Conservation (phyloP, 1,140 invertebrate genomes). For the Sycophaga agraensis region DNA sequence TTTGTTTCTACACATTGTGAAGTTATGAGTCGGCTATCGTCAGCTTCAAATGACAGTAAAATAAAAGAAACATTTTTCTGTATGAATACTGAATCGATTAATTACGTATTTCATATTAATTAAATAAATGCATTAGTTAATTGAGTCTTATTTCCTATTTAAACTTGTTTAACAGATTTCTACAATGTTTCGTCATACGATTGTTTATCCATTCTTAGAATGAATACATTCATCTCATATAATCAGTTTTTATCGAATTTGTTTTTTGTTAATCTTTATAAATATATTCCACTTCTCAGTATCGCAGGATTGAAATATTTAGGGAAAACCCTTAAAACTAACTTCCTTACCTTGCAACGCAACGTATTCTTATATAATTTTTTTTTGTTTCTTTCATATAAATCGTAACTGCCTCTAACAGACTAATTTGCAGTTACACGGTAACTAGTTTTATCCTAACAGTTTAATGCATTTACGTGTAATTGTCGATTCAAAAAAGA, state of each 20-base stretch:
- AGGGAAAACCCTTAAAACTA: constrained; percentile 11
- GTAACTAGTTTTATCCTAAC: constrained; percentile 36
- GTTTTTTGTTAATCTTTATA: constrained; percentile 17
- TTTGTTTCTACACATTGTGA: background rate
- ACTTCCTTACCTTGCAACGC: constrained; percentile 9
- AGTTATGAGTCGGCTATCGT: background rate
- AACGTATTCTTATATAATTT: constrained; percentile 18
- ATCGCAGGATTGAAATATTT: constrained; percentile 18
- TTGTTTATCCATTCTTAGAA: constrained; percentile 28
- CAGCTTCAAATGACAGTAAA: constrained; percentile 24
- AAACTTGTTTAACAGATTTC: constrained; percentile 22
- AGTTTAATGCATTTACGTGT: constrained; percentile 26
- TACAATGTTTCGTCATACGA: constrained; percentile 11
- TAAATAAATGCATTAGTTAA: constrained; percentile 27
- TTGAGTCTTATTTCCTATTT: constrained; percentile 12
- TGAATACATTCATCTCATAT: constrained; percentile 12
- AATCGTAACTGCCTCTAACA: constrained; percentile 37
- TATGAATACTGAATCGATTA: constrained; percentile 18
- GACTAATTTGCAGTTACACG: constrained; percentile 41
- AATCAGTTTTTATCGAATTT: constrained; percentile 7
- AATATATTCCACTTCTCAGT: constrained; percentile 16
- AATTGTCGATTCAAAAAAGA: constrained; percentile 26
- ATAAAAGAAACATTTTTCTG: constrained; percentile 12
- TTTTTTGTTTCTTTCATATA: constrained; percentile 32
- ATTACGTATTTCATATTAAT: constrained; percentile 21